Conservation (phyloP, 2,888 invertebrate species). For the Alcis repandata region DNA sequence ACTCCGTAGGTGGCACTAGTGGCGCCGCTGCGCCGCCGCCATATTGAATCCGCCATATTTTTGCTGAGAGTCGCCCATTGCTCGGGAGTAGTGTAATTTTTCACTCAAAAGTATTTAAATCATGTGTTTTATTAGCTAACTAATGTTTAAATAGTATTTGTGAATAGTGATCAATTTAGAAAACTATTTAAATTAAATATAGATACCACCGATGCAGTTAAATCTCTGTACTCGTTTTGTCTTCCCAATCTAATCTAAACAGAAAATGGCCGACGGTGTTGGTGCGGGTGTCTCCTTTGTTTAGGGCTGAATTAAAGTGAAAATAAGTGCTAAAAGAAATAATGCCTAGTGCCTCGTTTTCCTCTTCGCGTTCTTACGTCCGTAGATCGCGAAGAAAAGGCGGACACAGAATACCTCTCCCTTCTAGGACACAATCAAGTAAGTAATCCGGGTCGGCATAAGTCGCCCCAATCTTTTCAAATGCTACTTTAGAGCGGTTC, state of each 20-base stretch:
- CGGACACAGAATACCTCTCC: conserved; percentile 94
- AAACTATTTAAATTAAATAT: conserved; percentile 58
- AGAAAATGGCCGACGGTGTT: conserved; percentile 94
- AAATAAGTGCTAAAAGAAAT: conserved; percentile 87
- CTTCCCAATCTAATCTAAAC: conserved; percentile 87
- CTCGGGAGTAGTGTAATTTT: conserved; percentile 77
- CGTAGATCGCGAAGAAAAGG: conserved; percentile 97
- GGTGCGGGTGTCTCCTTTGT: conserved; percentile 94
- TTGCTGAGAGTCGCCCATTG: conserved; percentile 80
- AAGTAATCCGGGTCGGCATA: conserved; percentile 87
- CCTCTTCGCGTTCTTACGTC: conserved; percentile 96
- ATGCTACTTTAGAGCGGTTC: conserved; percentile 50
- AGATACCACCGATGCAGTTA: conserved; percentile 70
- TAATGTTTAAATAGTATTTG: conserved; percentile 71
- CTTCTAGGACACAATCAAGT: conserved; percentile 93
- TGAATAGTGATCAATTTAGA: conserved; percentile 73
- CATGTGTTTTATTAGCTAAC: conserved; percentile 79
- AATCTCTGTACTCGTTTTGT: conserved; percentile 78
- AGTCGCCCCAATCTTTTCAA: conserved; percentile 75
- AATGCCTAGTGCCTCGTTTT: conserved; percentile 98
- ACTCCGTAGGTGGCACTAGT: conserved; percentile 65
- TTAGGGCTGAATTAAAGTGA: conserved; percentile 88
- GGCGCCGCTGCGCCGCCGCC: conserved; percentile 63
- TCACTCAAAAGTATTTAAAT: conserved; percentile 71
- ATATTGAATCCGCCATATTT: conserved; percentile 84